Evolutionary conservation across 2,888 invertebrate species (phyloP).

Genomic region (Meghimatium bilineatum): DNA sequence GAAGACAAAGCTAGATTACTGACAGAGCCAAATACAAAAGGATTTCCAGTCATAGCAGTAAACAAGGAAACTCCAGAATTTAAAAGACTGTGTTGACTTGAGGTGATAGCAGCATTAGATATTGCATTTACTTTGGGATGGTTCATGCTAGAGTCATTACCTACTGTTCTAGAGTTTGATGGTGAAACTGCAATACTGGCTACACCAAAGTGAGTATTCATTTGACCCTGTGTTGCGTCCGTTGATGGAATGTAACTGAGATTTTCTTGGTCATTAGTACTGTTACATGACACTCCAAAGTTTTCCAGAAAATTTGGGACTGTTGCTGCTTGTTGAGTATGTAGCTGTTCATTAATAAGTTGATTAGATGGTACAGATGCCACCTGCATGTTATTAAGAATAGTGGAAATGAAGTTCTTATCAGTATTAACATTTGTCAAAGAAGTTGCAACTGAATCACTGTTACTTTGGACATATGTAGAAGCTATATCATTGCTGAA

Average conservation of each 20-base stretch:
- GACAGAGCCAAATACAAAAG: neutral
- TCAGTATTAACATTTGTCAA: neutral
- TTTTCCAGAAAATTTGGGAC: constrained; percentile 45
- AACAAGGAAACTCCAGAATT: neutral
- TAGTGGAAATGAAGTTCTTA: neutral
- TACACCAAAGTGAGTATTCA: constrained; percentile 13
- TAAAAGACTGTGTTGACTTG: constrained; percentile 11
- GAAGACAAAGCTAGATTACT: neutral
- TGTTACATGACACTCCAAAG: constrained; percentile 9
- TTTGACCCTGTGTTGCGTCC: neutral
- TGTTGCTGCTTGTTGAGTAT: neutral
- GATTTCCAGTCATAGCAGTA: neutral
- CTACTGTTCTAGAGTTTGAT: neutral
- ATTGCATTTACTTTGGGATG: constrained; percentile 29
- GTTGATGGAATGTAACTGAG: neutral
- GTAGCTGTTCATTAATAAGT: constrained; percentile 2
- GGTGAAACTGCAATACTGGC: constrained; percentile 4
- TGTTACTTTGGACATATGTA: neutral
- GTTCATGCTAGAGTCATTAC: constrained; percentile 15
- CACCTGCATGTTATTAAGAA: constrained; percentile 10
- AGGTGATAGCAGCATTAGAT: neutral
- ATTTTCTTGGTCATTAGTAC: constrained; percentile 19
- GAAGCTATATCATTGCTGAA: neutral
- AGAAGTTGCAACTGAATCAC: neutral
- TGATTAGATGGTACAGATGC: neutral